Base-by-base conservation (phyloP, 2,797 vertebrate genomes). In the Saxicola maurus region DNA sequence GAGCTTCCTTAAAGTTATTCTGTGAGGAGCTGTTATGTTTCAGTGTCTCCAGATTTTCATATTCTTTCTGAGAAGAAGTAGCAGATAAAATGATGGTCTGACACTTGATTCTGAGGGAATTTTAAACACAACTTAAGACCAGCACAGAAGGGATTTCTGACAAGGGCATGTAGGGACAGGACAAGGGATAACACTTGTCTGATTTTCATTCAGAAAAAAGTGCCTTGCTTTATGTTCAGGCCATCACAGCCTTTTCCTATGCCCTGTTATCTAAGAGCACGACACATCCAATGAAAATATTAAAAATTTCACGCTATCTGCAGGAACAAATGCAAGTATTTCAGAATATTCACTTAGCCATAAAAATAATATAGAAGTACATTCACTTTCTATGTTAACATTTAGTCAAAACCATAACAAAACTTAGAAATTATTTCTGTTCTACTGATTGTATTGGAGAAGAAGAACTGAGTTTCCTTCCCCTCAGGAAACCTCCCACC, bases 371-470 rank as follows among this genome's bases (percentile, higher is more conserved):
- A 59, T 37, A 72, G 19, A 65, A 66, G 20, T 38, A 81, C 19
- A 25, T 78, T 73, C 31, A 51, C 71, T 92, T 89, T 79, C 65
- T 90, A 38, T 0, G 5, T 52, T 85, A 94, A 61, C 74, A 52
- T 87, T 92, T 92, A 65, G 74, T 67, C 95, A 82, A 77, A 92
- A 89, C 23, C 11, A n/a, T 18, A 82, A 65, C 1, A 87, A 91
- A 93, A 89, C 33, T 79, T 40, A 68, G 55, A 86, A 90, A 79
- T 16, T 30, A 52, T 31, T 61, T 73, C 52, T 7, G 5, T 62
- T 90, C 42, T 85, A 30, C 43, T 62, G 31, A 60, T 9, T 43
- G 31, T 35, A 61, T 7, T 30, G 52, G 35, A 55, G 82, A 82
- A 55, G 35, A 88, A 91, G 60, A 91, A 80, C 7, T 82, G 37